Evolutionary conservation across 2,113 vertebrate species (phyloP).

Genomic region (Hippocampus abdominalis): DNA sequence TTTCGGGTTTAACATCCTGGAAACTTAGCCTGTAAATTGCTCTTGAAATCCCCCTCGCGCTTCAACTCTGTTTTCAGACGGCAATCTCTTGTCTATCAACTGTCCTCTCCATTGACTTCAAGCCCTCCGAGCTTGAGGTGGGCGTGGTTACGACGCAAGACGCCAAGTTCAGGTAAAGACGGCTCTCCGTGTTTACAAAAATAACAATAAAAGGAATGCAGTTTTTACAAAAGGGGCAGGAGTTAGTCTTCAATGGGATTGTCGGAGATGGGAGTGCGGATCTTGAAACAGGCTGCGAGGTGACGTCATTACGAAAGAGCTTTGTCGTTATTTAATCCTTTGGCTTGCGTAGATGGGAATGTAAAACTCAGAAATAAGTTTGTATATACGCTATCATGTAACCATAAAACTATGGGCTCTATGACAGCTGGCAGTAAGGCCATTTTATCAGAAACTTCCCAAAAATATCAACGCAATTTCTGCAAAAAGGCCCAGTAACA

Average conservation of each 20-base stretch:
- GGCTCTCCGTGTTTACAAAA: neutral
- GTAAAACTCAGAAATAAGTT: neutral
- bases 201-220: neutral
- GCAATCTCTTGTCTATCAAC: conserved; percentile 94
- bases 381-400: no score
- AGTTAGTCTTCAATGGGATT: neutral
- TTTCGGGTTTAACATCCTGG: neutral
- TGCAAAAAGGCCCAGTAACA: neutral
- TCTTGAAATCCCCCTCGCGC: neutral
- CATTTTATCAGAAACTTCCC: neutral
- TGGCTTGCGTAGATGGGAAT: neutral
- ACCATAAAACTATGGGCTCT: no score
- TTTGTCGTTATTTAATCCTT: neutral
- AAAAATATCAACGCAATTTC: neutral
- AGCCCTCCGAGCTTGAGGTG: conserved; percentile 94
- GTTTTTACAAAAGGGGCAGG: neutral
- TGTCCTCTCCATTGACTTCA: conserved; percentile 95
- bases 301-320: neutral
- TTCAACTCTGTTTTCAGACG: conserved; percentile 70
- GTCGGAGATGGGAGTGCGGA: neutral
- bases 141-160: conserved; percentile 89
- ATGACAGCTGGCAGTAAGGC: neutral
- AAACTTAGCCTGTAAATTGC: neutral
- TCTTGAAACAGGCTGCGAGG: neutral
- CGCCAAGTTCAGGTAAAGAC: conserved; percentile 87